phyloP scores from a whole-genome alignment of 35 echinoderm and acorn worm species.

The Apostichopus parvimensis region DNA sequence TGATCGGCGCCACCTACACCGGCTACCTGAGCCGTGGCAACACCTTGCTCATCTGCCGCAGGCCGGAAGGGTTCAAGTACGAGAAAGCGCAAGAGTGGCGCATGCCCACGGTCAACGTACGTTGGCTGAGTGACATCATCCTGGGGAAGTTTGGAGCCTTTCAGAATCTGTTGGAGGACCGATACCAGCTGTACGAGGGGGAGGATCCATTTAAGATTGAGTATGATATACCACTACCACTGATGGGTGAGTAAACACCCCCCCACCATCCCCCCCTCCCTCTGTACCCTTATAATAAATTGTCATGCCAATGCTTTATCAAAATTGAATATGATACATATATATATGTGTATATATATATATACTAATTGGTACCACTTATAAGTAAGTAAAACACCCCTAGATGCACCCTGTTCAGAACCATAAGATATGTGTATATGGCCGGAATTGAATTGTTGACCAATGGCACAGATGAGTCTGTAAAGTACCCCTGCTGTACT shows the following conservation, averaged over 20 bases:
- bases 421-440: too few relatives aligned
- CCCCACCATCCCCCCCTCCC: too few relatives aligned
- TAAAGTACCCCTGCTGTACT: too few relatives aligned
- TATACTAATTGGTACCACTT: too few relatives aligned
- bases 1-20: constrained; percentile 88
- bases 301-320: too few relatives aligned
- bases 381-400: too few relatives aligned
- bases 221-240: constrained; percentile 51
- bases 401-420: too few relatives aligned
- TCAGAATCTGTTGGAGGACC: constrained; percentile 53
- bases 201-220: constrained; percentile 92
- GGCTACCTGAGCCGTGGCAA: constrained; percentile 89
- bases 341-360: too few relatives aligned
- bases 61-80: constrained; percentile 81
- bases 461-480: too few relatives aligned
- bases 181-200: constrained; percentile 85
- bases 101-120: constrained; percentile 82
- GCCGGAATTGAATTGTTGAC: too few relatives aligned
- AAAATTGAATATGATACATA: too few relatives aligned
- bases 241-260: constrained; percentile 81
- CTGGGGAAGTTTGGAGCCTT: constrained; percentile 81
- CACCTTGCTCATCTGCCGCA: constrained; percentile 83
- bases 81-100: constrained; percentile 96
- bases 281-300: too few relatives aligned
- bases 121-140: constrained; percentile 89